Conservation (phyloP, 2,113 vertebrate genomes). For the Onychorhynchus coronatus region DNA sequence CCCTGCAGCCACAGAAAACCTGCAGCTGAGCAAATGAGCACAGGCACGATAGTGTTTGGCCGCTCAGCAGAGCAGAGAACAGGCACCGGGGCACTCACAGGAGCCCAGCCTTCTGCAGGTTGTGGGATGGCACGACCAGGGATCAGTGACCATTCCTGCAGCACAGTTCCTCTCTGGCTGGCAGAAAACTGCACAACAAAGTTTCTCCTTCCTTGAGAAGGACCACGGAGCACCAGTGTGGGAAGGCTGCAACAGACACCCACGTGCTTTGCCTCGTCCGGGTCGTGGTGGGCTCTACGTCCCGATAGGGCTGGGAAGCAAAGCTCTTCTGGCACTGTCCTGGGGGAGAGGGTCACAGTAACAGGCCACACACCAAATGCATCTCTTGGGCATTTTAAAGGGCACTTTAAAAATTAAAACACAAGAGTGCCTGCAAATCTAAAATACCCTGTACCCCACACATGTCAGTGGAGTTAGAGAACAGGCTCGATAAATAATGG, state of each 20-base stretch:
- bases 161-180: not conserved
- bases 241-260: fast-evolving
- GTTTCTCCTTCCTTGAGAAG: not conserved
- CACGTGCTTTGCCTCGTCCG: fast-evolving
- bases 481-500: not conserved
- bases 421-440: not conserved
- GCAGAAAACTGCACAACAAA: not conserved
- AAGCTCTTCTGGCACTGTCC: not conserved
- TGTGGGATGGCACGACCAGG: fast-evolving
- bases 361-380: fast-evolving
- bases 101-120: not conserved
- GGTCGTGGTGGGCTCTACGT: not conserved
- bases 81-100: not conserved
- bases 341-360: not conserved
- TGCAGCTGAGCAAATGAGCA: not conserved
- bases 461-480: not conserved
- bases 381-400: not conserved
- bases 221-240: fast-evolving
- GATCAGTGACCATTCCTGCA: fast-evolving
- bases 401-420: not conserved
- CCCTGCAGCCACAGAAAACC: not conserved
- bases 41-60: not conserved
- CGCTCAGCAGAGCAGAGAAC: not conserved
- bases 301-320: fast-evolving
- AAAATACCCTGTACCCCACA: fast-evolving